phyloP scores from a whole-genome alignment of 2,888 invertebrate genomes.

The Horisme vitalbata region DNA sequence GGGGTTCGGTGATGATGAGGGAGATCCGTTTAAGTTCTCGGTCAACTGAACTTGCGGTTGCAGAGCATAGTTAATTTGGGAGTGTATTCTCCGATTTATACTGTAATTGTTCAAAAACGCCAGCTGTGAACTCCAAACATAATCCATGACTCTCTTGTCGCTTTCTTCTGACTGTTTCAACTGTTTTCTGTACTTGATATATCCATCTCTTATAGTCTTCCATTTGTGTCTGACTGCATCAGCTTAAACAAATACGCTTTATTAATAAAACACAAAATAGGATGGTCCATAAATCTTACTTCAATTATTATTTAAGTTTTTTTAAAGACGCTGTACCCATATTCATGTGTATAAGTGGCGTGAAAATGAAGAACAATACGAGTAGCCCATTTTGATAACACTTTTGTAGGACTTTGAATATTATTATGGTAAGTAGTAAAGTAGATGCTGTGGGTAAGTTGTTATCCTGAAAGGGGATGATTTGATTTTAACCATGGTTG shows the following conservation, averaged over 20 bases:
- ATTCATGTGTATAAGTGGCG: no score
- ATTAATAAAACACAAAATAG: not conserved
- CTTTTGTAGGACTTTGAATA: no score
- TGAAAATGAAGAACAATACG: no score
- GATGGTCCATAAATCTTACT: no score
- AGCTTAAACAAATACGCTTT: constrained; percentile 37
- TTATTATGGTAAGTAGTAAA: no score
- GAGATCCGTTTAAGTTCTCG: constrained; percentile 8
- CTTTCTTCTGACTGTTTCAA: constrained; percentile 27
- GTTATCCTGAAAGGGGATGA: no score
- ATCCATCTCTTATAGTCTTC: constrained; percentile 48
- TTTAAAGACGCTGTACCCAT: no score
- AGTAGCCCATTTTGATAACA: no score
- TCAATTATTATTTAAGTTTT: no score
- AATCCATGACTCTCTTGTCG: constrained; percentile 36
- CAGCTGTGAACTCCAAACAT: constrained; percentile 40
- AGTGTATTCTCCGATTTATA: constrained; percentile 20
- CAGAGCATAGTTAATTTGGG: constrained; percentile 5
- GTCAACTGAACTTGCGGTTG: constrained; percentile 17
- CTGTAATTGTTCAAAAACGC: constrained; percentile 37
- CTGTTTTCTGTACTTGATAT: constrained; percentile 44
- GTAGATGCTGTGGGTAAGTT: no score
- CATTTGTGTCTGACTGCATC: constrained; percentile 44
- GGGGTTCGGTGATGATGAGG: not conserved
- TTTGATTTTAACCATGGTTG: no score